A percentile compares a stretch with the other conserved stretches of the same genome.
phyloP scores from a whole-genome alignment of 2,888 invertebrate genomes.

The Drosophila maculinotata region DNA sequence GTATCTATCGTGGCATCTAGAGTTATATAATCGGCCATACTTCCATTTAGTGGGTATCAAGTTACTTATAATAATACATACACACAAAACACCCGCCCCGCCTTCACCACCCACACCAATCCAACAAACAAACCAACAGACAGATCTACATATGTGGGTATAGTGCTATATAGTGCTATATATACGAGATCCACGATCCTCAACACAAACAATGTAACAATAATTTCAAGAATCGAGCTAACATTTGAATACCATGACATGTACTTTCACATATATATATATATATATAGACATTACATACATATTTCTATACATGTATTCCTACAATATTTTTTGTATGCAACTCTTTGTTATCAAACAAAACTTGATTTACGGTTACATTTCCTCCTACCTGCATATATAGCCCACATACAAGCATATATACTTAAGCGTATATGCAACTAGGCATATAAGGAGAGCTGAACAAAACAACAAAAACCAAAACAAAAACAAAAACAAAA shows the following conservation, averaged over 20 bases:
- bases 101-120: conserved; percentile 9
- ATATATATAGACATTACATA: conserved; percentile 24
- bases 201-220: conserved; percentile 39
- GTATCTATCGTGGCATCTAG: conserved; percentile 53
- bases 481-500: conserved; percentile 22
- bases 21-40: conserved; percentile 41
- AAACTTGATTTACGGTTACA: conserved; percentile 49
- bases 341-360: conserved; percentile 41
- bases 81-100: conserved; percentile 9
- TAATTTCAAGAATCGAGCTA: conserved; percentile 49
- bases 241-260: conserved; percentile 37
- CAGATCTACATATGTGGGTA: not conserved
- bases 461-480: conserved; percentile 36
- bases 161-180: conserved; percentile 21
- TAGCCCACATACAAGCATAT: conserved; percentile 41
- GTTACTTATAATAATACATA: conserved; percentile 36
- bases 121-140: conserved; percentile 4
- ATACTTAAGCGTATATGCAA: conserved; percentile 41
- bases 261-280: conserved; percentile 23
- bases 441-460: conserved; percentile 62
- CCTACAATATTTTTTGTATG: conserved; percentile 65
- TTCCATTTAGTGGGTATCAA: conserved; percentile 59
- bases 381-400: conserved; percentile 54
- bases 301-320: conserved; percentile 72
- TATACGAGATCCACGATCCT: conserved; percentile 49